Percentiles rank a stretch among this genome's conserved stretches.
phyloP scores from a whole-genome alignment of 23 tunicate species.

The Aplidium turbinatum region DNA sequence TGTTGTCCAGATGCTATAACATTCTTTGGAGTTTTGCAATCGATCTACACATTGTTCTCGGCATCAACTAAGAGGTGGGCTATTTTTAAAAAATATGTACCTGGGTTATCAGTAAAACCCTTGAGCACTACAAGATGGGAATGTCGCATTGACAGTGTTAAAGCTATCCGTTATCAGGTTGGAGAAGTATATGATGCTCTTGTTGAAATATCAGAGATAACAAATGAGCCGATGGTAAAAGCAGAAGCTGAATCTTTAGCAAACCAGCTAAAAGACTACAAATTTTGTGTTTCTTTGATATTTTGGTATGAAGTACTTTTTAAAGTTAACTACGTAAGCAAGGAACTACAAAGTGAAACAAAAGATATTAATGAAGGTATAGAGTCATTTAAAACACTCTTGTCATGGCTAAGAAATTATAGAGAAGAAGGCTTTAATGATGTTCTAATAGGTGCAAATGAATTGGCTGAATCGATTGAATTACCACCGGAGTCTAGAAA shows the following conservation, averaged over 20 bases:
- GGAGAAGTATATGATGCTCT: constrained; percentile 9
- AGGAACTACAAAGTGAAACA: not conserved
- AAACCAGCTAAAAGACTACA: constrained; percentile 12
- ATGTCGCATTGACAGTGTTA: constrained; percentile 28
- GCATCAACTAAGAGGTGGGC: constrained; percentile 33
- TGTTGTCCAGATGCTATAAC: constrained; percentile 22
- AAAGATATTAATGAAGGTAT: not conserved
- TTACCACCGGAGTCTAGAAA: constrained; percentile 14
- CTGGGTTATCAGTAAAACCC: constrained; percentile 14
- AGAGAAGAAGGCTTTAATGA: not conserved
- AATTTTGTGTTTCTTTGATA: constrained; percentile 6
- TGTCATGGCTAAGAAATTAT: constrained; percentile 1
- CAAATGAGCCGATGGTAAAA: constrained; percentile 12
- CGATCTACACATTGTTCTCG: constrained; percentile 7
- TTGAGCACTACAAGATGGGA: constrained; percentile 13
- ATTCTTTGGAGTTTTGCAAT: constrained; percentile 22
- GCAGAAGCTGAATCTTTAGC: constrained; percentile 10
- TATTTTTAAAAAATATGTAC: constrained; percentile 18
- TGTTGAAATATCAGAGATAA: constrained; percentile 12
- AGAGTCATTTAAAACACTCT: no score
- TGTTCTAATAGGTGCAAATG: not conserved
- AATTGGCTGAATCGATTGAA: constrained; percentile 13
- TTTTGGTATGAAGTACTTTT: not conserved
- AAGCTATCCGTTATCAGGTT: constrained; percentile 31
- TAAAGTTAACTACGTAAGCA: no score